Base-by-base conservation (phyloP, 2,113 vertebrate species). In the Phyllostomus discolor region DNA sequence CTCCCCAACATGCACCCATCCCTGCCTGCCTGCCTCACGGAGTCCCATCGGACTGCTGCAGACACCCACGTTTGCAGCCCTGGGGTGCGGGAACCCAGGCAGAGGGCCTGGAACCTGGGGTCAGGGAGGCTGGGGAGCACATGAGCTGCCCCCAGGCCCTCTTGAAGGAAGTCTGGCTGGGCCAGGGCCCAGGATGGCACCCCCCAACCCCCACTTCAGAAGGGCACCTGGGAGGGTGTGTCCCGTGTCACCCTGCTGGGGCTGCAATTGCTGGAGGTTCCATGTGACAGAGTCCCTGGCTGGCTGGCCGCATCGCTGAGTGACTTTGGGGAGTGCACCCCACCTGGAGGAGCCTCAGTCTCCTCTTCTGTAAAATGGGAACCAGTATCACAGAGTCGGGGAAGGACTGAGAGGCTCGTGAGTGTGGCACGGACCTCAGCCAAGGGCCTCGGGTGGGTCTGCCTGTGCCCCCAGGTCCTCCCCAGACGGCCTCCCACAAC, bases 231-330 rank as follows among this genome's bases (percentile, higher is more conserved):
- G 50, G n/a, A 20, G 8, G 16, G 10, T 0, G 3, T 31, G 10
- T 26, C 82, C 85, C 41, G 1, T 17, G 50, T 5, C 1, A 1
- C 10, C 28, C 67, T 14, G n/a, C 26, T 17, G 24, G 20, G 67
- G 50, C 48, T 43, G 38, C 41, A 22, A 11, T 31, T 79, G 38
- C 70, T 46, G 57, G 38, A 26, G n/a, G 15, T 5, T 35, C 72
- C 1, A 0, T n/a, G 6, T 54, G 78, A 16, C 78, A 26, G 48
- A 41, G 33, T 16, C 69, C n/a, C n/a, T 0, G 0, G 24, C 10
- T 33, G 11, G 31, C 52, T 10, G 43, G 35, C 52, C 1, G 35
- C 72, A 17, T 20, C 4, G 72, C 69, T 33, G 28, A n/a, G 91
- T 62, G 64, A 69, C 46, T 22, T 19, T n/a, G 14, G 33, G 24